Conservation (phyloP, 2,888 invertebrate species). For the Lasioglossum morio region DNA sequence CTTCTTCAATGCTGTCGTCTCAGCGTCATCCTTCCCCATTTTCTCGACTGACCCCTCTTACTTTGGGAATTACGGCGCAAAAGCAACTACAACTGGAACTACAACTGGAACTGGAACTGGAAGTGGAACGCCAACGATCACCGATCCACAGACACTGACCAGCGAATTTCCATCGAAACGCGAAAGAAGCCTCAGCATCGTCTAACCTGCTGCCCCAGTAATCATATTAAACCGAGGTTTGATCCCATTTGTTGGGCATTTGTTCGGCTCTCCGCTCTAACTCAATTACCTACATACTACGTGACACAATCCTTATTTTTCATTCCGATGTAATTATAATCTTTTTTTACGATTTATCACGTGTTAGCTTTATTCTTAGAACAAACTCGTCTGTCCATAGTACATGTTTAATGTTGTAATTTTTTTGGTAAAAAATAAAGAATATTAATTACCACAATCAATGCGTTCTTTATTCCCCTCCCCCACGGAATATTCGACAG, state of each 20-base stretch:
- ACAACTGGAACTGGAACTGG: no score
- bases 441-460: no score
- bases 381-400: background rate
- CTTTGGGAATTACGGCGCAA: conserved; percentile 6
- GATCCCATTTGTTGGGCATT: conserved; percentile 83
- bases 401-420: no score
- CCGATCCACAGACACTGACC: conserved; percentile 68
- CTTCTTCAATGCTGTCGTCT: conserved; percentile 91
- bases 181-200: conserved; percentile 79
- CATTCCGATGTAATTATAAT: conserved; percentile 8
- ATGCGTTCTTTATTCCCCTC: no score
- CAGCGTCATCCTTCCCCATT: conserved; percentile 94
- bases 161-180: conserved; percentile 75
- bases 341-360: background rate
- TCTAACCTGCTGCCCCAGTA: conserved; percentile 81
- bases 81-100: background rate
- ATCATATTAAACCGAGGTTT: conserved; percentile 81
- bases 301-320: conserved; percentile 55
- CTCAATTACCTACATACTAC: conserved; percentile 77
- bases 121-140: conserved; percentile 64
- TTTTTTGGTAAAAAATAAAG: no score
- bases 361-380: background rate
- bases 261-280: conserved; percentile 75
- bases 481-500: no score
- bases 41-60: conserved; percentile 8